These are phyloP conservation scores for Chelonus insularis DNA, from an alignment of 1,140 invertebrate genomes.

Conservation along the genomic window DNA sequence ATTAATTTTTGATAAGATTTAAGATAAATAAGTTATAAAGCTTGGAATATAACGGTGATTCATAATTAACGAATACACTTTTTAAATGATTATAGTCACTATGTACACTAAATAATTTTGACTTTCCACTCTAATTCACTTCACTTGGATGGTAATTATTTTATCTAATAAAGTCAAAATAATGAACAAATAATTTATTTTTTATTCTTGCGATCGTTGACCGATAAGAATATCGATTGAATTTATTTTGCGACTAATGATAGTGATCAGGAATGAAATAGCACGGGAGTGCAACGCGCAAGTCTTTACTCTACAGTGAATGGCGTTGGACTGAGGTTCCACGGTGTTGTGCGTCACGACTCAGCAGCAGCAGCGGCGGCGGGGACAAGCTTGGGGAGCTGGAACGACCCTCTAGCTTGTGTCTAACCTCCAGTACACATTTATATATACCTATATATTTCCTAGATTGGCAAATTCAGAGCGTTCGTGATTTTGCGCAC, in stretches of 20 bases:
- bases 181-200: neutral
- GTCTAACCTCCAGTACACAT: neutral
- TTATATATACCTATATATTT: conserved; percentile 13
- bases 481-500: conserved; percentile 1
- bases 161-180: no score
- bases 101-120: no score
- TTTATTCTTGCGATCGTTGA: neutral
- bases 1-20: no score
- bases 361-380: neutral
- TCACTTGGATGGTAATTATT: no score
- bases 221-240: conserved; percentile 8
- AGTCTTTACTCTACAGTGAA: conserved; percentile 26
- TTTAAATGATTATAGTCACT: no score
- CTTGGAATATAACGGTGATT: no score
- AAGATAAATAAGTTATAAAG: no score
- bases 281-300: conserved; percentile 1
- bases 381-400: conserved; percentile 5
- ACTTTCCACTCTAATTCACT: no score
- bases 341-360: conserved; percentile 16
- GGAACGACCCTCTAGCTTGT: neutral
- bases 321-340: conserved; percentile 36
- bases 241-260: conserved; percentile 1
- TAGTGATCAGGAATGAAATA: neutral
- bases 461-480: neutral
- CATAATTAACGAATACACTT: no score